Evolutionary conservation across 2,113 vertebrate genomes (phyloP).

Genomic region (Strix uralensis): DNA sequence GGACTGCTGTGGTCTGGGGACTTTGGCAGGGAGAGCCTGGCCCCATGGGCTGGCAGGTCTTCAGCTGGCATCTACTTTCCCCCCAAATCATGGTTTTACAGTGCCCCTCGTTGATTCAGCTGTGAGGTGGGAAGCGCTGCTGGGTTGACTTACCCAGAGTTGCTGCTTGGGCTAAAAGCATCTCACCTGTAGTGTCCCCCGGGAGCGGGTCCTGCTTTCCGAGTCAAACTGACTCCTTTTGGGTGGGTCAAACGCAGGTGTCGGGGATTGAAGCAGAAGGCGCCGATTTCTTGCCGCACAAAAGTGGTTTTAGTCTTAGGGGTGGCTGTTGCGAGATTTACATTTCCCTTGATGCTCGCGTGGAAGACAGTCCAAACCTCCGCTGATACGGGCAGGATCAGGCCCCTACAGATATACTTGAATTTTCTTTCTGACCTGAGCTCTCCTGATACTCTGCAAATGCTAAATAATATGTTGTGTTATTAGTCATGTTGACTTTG

Average conservation of each 20-base stretch:
- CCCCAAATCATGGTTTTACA: background rate
- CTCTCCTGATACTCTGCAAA: background rate
- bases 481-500: slow-evolving; percentile 22
- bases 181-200: background rate
- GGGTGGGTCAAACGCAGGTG: background rate
- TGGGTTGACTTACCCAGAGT: background rate
- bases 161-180: background rate
- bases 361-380: background rate
- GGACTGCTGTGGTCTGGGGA: background rate
- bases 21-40: background rate
- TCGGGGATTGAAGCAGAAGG: background rate
- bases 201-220: background rate
- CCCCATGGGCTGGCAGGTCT: background rate
- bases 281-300: background rate
- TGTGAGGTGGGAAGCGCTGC: background rate
- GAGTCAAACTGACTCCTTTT: background rate
- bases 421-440: background rate
- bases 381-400: background rate
- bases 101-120: background rate
- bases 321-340: background rate
- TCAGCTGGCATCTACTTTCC: background rate
- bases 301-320: background rate
- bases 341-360: background rate
- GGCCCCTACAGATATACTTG: accelerated
- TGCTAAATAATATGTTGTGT: background rate